phyloP scores from a whole-genome alignment of 2,888 invertebrate genomes.

The Aphidoletes aphidimyza region DNA sequence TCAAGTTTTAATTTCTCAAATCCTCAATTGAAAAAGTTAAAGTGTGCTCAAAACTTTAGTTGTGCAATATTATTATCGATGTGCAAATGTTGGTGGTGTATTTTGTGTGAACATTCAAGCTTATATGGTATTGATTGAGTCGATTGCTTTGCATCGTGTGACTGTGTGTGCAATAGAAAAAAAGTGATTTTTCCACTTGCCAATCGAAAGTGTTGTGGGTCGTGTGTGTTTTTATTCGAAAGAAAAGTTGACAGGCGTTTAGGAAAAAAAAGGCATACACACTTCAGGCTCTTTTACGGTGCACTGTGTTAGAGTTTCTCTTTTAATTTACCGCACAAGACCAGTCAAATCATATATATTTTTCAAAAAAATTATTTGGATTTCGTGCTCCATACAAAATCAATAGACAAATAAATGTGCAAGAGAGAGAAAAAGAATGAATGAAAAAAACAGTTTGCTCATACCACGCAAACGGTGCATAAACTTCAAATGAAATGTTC shows the following conservation, averaged over 20 bases:
- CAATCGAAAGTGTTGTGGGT: conserved; percentile 20
- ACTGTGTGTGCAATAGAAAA: not conserved
- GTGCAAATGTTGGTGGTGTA: no score
- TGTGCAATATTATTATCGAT: no score
- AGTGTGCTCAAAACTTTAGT: no score
- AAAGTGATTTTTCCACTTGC: not conserved
- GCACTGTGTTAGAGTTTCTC: conserved; percentile 26
- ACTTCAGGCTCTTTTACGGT: not conserved
- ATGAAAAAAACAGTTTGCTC: no score
- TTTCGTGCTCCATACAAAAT: not conserved
- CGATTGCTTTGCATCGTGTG: no score
- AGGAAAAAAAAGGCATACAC: not conserved
- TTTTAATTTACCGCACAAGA: not conserved
- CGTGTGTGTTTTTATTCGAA: not conserved
- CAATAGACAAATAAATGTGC: not conserved
- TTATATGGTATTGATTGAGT: no score
- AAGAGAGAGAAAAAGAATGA: no score
- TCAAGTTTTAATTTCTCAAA: no score
- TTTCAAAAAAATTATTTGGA: not conserved
- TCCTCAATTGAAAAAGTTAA: no score
- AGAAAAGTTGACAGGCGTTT: conserved; percentile 1
- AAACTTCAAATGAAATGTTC: not conserved
- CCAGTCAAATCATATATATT: not conserved
- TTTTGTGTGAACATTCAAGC: no score
- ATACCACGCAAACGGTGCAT: conserved; percentile 26